Evolutionary conservation across 2,797 vertebrate genomes (phyloP).

Genomic region (Peromyscus aztecus): DNA sequence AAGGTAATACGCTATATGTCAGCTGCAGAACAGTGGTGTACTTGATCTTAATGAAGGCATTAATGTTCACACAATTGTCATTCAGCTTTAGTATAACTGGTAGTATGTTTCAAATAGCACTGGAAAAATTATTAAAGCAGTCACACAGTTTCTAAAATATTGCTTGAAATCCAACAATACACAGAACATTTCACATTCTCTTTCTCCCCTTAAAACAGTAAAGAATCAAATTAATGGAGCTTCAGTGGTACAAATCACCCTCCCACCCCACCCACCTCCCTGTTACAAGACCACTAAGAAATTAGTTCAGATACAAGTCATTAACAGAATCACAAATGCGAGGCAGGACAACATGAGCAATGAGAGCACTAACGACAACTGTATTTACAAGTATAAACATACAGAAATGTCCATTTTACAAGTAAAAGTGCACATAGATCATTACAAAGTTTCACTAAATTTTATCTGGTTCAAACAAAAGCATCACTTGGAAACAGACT

Average conservation of each 20-base stretch:
- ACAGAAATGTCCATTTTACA: conserved; percentile 92
- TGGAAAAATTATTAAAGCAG: conserved; percentile 87
- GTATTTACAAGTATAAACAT: conserved; percentile 93
- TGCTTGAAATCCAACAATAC: conserved; percentile 87
- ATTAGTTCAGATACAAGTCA: conserved; percentile 83
- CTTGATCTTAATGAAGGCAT: conserved; percentile 85
- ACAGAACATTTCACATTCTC: conserved; percentile 82
- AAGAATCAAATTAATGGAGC: conserved; percentile 84
- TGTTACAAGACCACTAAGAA: conserved; percentile 87
- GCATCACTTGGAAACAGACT: conserved; percentile 89
- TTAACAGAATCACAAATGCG: conserved; percentile 88
- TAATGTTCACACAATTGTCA: conserved; percentile 87
- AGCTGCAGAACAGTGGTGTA: conserved; percentile 88
- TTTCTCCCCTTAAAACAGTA: conserved; percentile 83
- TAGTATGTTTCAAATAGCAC: conserved; percentile 89
- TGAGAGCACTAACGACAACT: conserved; percentile 89
- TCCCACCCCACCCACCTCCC: conserved; percentile 79
- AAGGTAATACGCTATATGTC: conserved; percentile 85
- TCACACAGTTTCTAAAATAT: conserved; percentile 89
- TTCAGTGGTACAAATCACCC: conserved; percentile 80
- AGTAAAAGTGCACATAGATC: conserved; percentile 98
- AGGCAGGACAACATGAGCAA: conserved; percentile 88
- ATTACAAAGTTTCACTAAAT: conserved; percentile 90
- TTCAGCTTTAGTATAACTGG: conserved; percentile 87
- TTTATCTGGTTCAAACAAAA: conserved; percentile 91